A percentile compares a stretch with the other conserved stretches of the same genome.
These are phyloP conservation scores for Limnothrissa miodon DNA, from an alignment of 2,113 vertebrate species.

Conservation along the genomic window DNA sequence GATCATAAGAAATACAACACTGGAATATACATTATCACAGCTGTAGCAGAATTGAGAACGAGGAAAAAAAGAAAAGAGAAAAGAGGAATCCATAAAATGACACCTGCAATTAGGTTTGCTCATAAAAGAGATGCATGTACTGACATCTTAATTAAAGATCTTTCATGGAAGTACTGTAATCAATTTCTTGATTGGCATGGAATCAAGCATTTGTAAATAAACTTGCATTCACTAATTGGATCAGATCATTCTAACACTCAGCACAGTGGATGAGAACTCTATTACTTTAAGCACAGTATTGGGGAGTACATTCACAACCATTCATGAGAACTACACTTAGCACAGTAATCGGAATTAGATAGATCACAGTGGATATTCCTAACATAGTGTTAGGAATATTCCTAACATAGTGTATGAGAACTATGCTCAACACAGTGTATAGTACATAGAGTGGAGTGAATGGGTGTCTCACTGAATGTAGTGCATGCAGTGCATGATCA, in stretches of 20 bases:
- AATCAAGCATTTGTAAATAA: slow-evolving; percentile 39
- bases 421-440: too few species aligned
- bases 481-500: neutral
- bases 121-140: slow-evolving; percentile 41
- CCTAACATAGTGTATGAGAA: too few species aligned
- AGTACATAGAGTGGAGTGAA: too few species aligned
- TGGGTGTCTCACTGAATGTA: neutral
- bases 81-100: slow-evolving; percentile 51
- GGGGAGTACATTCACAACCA: too few species aligned
- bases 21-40: slow-evolving; percentile 55
- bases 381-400: too few species aligned
- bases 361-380: too few species aligned
- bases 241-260: neutral
- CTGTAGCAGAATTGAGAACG: neutral
- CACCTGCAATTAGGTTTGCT: slow-evolving; percentile 53
- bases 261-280: too few species aligned
- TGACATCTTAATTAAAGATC: slow-evolving; percentile 47
- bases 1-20: slow-evolving; percentile 47
- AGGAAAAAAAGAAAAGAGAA: too few species aligned
- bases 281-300: too few species aligned
- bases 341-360: too few species aligned
- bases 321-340: too few species aligned
- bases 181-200: slow-evolving; percentile 50
- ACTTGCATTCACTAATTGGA: neutral
- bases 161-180: slow-evolving; percentile 55